Evolutionary conservation across 2,113 vertebrate genomes (phyloP), one percentile per base, ranked within the genome.

Genomic region (Brachionichthys hirsutus): DNA sequence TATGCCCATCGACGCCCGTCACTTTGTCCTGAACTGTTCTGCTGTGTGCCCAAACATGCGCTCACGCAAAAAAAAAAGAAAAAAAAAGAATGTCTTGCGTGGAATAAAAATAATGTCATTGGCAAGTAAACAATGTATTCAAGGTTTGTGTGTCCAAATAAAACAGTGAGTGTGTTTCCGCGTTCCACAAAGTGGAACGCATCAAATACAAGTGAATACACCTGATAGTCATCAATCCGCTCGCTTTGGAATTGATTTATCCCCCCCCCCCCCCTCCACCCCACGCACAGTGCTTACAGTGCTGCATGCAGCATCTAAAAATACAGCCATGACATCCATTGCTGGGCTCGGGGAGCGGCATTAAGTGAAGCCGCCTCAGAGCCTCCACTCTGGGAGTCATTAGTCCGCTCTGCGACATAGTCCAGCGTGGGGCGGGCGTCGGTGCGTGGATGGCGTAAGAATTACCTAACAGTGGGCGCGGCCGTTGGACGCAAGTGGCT

Each of bases 401-500:
- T n/a, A n/a, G n/a, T n/a, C n/a, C n/a, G n/a, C n/a, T n/a, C n/a
- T n/a, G n/a, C 19, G 0, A 18, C n/a, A 48, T 46, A 38, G 70
- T 76, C 60, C 70, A 53, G 46, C 66, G 61, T 52, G 42, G 61
- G 19, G 40, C 34, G 45, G 12, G 54, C 12, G 30, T 16, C 30
- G 9, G 35, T 50, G 53, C 44, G 15, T 51, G 63, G 63, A 43
- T 48, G 15, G 30, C 15, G 20, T 6, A 12, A 13, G 41, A 53
- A 86, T 88, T 91, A 93, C 91, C 91, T 92, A 74, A 91, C 75
- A 1, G 86, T 80, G 4, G 88, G 78, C 9, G 86, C 78, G 77
- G 80, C 63, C 5, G 74, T 77, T 13, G 85, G 52, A 47, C 75
- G 79, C 79, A 92, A 78, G 78, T 91, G 87, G 68, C 55, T 62